Evolutionary conservation across 2,113 vertebrate genomes (phyloP).

Genomic region (Anhinga rufa): DNA sequence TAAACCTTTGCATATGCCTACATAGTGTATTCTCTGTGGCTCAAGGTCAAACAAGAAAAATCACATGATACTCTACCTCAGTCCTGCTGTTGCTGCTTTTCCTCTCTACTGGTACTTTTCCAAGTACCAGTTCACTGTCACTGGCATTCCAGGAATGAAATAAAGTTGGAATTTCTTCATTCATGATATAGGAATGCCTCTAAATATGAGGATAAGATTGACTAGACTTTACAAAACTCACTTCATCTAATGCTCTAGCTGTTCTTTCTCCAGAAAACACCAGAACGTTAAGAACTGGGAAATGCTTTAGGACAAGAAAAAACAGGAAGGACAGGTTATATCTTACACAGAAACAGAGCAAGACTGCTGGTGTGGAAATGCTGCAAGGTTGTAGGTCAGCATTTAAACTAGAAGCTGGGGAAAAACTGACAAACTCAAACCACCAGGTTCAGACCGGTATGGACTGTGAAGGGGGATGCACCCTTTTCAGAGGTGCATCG

Average conservation of each 20-base stretch:
- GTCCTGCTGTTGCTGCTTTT: background rate
- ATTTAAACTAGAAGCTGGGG: background rate
- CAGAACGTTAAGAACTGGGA: background rate
- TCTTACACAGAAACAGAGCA: background rate
- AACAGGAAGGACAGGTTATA: background rate
- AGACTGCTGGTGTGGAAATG: background rate
- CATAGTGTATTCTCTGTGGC: background rate
- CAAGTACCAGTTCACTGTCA: background rate
- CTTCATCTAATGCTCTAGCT: background rate
- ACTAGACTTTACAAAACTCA: background rate
- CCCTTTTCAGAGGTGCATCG: background rate
- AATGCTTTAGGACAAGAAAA: background rate
- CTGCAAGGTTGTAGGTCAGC: background rate
- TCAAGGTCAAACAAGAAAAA: background rate
- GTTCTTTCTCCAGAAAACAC: background rate
- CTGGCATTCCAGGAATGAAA: background rate
- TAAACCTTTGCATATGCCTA: background rate
- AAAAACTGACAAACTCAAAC: background rate
- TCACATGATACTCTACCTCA: background rate
- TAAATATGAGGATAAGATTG: background rate
- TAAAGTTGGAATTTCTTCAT: background rate
- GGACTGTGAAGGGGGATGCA: background rate
- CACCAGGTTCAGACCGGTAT: background rate
- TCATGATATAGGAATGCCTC: background rate
- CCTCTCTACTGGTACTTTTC: background rate